Base-by-base conservation (phyloP, 1,140 invertebrate species). In the Manduca sexta region DNA sequence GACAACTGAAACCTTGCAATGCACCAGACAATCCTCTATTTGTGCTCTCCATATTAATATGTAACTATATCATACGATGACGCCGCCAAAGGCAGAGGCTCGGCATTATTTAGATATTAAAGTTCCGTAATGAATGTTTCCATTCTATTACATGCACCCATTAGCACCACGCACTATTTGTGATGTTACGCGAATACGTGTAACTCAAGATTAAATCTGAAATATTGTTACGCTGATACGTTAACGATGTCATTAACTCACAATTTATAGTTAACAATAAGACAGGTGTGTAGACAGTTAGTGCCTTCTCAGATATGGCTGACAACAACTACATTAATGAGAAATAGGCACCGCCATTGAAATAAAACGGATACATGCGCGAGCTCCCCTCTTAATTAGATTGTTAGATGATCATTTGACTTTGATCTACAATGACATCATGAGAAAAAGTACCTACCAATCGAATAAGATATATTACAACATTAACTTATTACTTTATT, bases 301-400 rank as follows among this genome's bases (percentile, higher is more conserved):
- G 46, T 30, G 38, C 45, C 42, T 49, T 41, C 29, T 49, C 43
- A 29, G 31, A 45, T 42, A 42, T 49, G 40, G 39, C 61, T 16
- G 46, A 61, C 45, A 49, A 33, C 45, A 37, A 51, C 42, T 46
- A 58, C 61, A 60, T 54, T 53, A 52, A 69, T 69, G 73, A 73
- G 56, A 68, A 69, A 70, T 72, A 56, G 63, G 41, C 46, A 46
- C 48, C 61, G 49, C 62, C 67, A 65, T 64, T 61, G 53, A 52
- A 70, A 57, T 70, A 71, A 75, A 73, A 54, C 61, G 62, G 47
- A 46, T 60, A 75, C 69, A 70, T 43, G 69, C 34, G 40, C 63
- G 44, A 39, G 45, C 48, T 45, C 48, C 45, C 48, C 33, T 49
- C 41, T 63, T 73, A 73, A 73, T 76, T 70, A 69, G 49, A 57